Conservation (phyloP, 2,113 vertebrate genomes). For the Hyaena hyaena region DNA sequence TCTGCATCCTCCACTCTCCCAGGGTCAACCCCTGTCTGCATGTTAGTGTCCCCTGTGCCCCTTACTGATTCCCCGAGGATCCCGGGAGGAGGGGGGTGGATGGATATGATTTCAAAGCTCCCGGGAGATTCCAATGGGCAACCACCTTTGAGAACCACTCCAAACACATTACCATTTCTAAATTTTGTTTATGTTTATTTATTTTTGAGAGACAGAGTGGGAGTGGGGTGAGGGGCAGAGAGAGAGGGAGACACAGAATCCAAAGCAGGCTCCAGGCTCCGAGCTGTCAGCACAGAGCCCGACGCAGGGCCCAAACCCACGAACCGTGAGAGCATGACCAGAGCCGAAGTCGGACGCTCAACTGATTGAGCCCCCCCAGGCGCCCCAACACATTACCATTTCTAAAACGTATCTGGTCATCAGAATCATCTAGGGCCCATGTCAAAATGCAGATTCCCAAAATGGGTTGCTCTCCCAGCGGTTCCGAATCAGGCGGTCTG, state of each 20-base stretch:
- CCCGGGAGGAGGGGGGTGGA: fast-evolving
- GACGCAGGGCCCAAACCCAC: no score
- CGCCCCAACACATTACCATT: no score
- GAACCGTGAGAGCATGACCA: no score
- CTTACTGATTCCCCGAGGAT: fast-evolving
- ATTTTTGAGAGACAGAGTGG: no score
- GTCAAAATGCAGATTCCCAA: not conserved
- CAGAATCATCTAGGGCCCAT: not conserved
- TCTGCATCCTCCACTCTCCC: not conserved
- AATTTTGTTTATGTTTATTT: no score
- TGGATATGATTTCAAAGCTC: not conserved
- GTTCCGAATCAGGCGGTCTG: not conserved
- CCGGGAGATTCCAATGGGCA: fast-evolving
- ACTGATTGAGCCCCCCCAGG: no score
- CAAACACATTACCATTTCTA: fast-evolving
- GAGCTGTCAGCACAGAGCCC: no score
- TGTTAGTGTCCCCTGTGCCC: fast-evolving
- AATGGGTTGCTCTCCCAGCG: no score
- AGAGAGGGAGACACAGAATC: no score
- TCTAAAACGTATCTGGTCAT: not conserved
- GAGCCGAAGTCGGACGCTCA: no score
- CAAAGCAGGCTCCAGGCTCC: no score
- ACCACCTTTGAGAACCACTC: not conserved
- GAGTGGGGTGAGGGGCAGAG: no score
- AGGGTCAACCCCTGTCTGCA: not conserved